Conservation (phyloP, 2,888 invertebrate genomes). For the Drymonia ruficornis region DNA sequence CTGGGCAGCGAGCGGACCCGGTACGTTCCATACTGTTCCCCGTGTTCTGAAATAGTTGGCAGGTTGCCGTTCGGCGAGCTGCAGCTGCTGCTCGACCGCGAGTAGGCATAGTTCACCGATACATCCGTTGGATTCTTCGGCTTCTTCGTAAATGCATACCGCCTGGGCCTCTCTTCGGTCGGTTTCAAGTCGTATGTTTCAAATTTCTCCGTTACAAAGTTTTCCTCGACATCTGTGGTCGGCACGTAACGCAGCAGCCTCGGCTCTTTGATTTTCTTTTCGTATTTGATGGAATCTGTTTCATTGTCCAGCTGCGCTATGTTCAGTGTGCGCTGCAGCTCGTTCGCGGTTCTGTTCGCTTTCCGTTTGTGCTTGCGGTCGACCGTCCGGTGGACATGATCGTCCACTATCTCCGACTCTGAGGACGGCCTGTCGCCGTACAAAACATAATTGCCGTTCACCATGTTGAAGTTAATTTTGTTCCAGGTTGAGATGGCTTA, state of each 20-base stretch:
- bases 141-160: slow-evolving; percentile 73
- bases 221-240: slow-evolving; percentile 71
- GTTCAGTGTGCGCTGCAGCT: slow-evolving; percentile 66
- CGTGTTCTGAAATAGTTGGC: slow-evolving; percentile 77
- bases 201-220: slow-evolving; percentile 71
- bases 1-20: slow-evolving; percentile 54
- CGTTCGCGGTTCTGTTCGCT: slow-evolving; percentile 64
- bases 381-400: slow-evolving; percentile 68
- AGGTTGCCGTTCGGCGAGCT: slow-evolving; percentile 76
- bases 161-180: slow-evolving; percentile 64
- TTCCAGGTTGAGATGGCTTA: slow-evolving; percentile 22
- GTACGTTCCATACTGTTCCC: slow-evolving; percentile 72
- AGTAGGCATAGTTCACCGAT: slow-evolving; percentile 75
- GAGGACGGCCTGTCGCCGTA: slow-evolving; percentile 76
- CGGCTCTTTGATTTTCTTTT: slow-evolving; percentile 76
- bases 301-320: slow-evolving; percentile 73
- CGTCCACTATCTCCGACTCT: slow-evolving; percentile 74
- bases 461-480: slow-evolving; percentile 60
- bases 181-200: slow-evolving; percentile 75
- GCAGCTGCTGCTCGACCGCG: slow-evolving; percentile 74
- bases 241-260: slow-evolving; percentile 73
- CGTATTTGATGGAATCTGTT: slow-evolving; percentile 75
- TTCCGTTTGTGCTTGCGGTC: slow-evolving; percentile 70
- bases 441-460: slow-evolving; percentile 78
- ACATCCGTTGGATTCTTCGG: slow-evolving; percentile 75